Base-by-base conservation (phyloP, 2,113 vertebrate genomes). In the Cynopterus brachyotis region DNA sequence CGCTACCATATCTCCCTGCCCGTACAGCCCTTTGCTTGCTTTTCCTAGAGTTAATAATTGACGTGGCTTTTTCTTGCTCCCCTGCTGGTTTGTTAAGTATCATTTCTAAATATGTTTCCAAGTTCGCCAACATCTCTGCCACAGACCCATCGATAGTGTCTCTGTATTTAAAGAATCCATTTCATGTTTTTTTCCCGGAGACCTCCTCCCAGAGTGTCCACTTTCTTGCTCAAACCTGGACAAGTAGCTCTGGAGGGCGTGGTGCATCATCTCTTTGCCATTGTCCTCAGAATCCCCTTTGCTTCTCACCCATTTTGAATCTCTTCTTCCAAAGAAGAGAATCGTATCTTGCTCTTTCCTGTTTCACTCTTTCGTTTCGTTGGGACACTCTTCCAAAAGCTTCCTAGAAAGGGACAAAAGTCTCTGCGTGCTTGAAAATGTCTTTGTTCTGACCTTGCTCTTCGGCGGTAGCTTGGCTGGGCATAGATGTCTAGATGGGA, bases 1-100 rank as follows among this genome's bases (percentile, higher is more conserved):
- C 16, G 4, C 40, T 15, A 40, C 40, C 47, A 7, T 50, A 16
- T 47, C n/a, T 45, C 45, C 37, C 81, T 80, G 50, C 50, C 19
- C n/a, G 5, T 45, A 72, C 2, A 57, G 8, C 32, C 40, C 91
- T 80, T 84, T 59, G 64, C 11, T 93, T 50, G 50, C 50, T 50
- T 85, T 94, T 30, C 80, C 86, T 57, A 59, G 73, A 90, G 64
- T 90, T 96, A 72, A 72, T 78, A 59, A 80, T 22, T 86, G 5
- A n/a, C 53, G 89, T 64, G n/a, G 50, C 3, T 50, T 80, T 64
- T 50, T 62, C n/a, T n/a, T n/a, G n/a, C 45, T 47, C 50, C 4
- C 4, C 42, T 42, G 15, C 50, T 78, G 30, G 9, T 32, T 75
- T 83, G 70, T 35, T 89, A 55, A 45, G 12, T 62, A 32, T 62